Evolutionary conservation across 2,797 vertebrate species (phyloP), one percentile per base, ranked within the genome.

Genomic region (Neostethus bicornis): DNA sequence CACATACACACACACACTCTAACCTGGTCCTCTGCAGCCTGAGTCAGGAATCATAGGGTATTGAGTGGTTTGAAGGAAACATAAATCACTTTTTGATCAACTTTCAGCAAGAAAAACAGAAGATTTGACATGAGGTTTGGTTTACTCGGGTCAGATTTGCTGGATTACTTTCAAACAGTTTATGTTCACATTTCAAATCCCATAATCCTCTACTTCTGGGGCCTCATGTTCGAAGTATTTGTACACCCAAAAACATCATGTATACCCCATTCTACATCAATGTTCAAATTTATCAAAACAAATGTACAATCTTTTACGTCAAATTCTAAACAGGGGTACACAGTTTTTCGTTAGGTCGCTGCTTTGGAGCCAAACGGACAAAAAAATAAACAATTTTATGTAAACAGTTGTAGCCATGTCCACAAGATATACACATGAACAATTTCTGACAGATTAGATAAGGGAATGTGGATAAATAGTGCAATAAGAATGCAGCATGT

Each of bases 41-140:
- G 41, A 71, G 63, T 77, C 73, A 70, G 67, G 75, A 71, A 75
- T 83, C 77, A 77, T 38, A 63, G 49, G 29, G 51, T 79, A 81
- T 85, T 80, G 78, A 86, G 65, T 66, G 50, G 61, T 81, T 66
- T 80, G 75, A 84, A 85, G 53, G 77, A 70, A 80, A 77, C 76
- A 86, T 84, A 69, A 86, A 87, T 87, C 83, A 79, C 50, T 70
- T 79, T 84, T 80, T 84, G 79, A 87, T 84, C 80, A 81, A 71
- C 39, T 73, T 68, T n/a, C n/a, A n/a, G n/a, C n/a, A n/a, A n/a
- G n/a, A n/a, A 24, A 13, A 34, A 34, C 34, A 11, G 13, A 34
- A 52, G 34, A 42, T 61, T 72, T 48, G n/a, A 64, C 52, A 58
- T 53, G 43, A n/a, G 7, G 61, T 73, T 28, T 48, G 57, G 61